phyloP scores from a whole-genome alignment of 2,888 invertebrate genomes.

The Brenthis ino region DNA sequence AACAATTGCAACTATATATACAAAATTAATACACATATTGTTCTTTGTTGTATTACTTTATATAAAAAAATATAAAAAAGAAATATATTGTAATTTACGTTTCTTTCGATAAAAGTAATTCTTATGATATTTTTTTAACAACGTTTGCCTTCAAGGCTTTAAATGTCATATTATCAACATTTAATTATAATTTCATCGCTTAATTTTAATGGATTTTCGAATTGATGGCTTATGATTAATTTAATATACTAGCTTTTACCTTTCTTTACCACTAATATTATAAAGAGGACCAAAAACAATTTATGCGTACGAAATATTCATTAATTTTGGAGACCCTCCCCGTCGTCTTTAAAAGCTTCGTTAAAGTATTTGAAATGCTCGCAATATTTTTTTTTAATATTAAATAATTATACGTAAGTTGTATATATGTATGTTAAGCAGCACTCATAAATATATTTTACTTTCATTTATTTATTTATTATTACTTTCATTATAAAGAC shows the following conservation, averaged over 20 bases:
- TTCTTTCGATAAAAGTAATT: too few species aligned
- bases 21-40: neutral
- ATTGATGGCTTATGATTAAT: conserved; percentile 21
- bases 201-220: conserved; percentile 23
- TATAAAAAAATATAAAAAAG: too few species aligned
- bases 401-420: neutral
- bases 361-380: too few species aligned
- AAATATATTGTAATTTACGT: too few species aligned
- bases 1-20: neutral
- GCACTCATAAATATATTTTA: too few species aligned
- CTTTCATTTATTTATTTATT: too few species aligned
- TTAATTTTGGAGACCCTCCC: conserved; percentile 5
- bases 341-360: conserved; percentile 22
- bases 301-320: conserved; percentile 12
- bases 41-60: too few species aligned
- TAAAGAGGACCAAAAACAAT: conserved; percentile 14
- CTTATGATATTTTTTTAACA: too few species aligned
- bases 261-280: conserved; percentile 21
- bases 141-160: neutral
- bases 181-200: conserved; percentile 16
- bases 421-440: too few species aligned
- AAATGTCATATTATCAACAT: conserved; percentile 12
- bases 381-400: neutral
- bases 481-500: too few species aligned
- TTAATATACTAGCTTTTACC: conserved; percentile 21